Percentiles rank a stretch among this genome's conserved stretches.
phyloP scores from a whole-genome alignment of 1,140 invertebrate species.

The Drepana arcuata region DNA sequence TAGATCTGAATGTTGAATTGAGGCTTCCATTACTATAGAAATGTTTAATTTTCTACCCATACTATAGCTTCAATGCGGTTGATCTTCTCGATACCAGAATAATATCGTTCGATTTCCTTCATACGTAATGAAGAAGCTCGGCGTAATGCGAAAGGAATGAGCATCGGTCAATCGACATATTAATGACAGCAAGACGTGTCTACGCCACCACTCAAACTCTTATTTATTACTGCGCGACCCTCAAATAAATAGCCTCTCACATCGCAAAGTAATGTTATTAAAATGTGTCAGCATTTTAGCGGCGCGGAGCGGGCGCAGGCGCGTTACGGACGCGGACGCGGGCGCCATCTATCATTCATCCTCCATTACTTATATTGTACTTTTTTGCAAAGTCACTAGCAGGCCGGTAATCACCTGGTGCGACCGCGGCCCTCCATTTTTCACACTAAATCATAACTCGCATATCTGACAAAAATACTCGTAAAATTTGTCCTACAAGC shows the following conservation, averaged over 20 bases:
- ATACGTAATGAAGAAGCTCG: too few species aligned
- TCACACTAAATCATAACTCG: slow-evolving; percentile 70
- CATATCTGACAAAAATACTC: slow-evolving; percentile 68
- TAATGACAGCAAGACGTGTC: slow-evolving; percentile 56
- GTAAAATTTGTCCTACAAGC: slow-evolving; percentile 69
- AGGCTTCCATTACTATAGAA: too few species aligned
- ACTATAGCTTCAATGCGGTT: too few species aligned
- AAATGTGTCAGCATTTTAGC: slow-evolving; percentile 69
- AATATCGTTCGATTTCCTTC: too few species aligned
- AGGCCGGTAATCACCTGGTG: slow-evolving; percentile 71
- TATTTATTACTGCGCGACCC: slow-evolving; percentile 58
- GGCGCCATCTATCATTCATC: slow-evolving; percentile 69
- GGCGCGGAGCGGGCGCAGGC: slow-evolving; percentile 23
- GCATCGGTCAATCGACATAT: slow-evolving; percentile 41
- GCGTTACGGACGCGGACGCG: slow-evolving; percentile 34
- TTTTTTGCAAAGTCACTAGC: slow-evolving; percentile 70
- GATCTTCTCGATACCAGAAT: too few species aligned
- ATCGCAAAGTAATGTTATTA: slow-evolving; percentile 67
- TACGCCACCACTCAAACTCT: slow-evolving; percentile 55
- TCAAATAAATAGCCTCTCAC: slow-evolving; percentile 66
- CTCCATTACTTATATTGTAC: slow-evolving; percentile 72
- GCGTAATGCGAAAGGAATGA: slow-evolving; percentile 58
- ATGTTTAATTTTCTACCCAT: too few species aligned
- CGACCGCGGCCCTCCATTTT: slow-evolving; percentile 63
- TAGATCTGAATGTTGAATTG: too few species aligned